These are phyloP conservation scores for Chymomyza fuscimana DNA, from an alignment of 2,888 invertebrate species.

Conservation along the genomic window DNA sequence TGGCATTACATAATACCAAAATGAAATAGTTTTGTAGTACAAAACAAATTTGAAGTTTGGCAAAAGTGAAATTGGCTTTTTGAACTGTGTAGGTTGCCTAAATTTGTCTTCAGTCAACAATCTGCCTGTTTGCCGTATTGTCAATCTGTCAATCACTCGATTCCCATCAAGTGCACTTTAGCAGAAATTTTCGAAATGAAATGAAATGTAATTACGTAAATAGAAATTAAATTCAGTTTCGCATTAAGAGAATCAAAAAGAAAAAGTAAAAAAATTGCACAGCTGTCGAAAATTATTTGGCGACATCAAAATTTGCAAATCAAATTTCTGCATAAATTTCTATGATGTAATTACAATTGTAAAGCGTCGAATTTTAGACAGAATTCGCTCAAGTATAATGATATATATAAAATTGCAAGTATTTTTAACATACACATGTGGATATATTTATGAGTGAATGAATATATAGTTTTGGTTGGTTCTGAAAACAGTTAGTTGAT, in stretches of 20 bases:
- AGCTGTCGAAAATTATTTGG: conserved; percentile 28
- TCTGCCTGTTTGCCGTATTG: neutral
- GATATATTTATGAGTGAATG: too few species aligned
- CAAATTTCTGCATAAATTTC: conserved; percentile 7
- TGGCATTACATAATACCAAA: neutral
- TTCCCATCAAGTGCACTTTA: conserved; percentile 34
- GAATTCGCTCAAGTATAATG: neutral
- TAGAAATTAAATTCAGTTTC: conserved; percentile 23
- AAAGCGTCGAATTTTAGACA: neutral
- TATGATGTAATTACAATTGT: neutral
- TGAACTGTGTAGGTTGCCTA: neutral
- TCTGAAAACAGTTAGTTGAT: too few species aligned
- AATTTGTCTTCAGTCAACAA: neutral
- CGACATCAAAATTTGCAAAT: neutral
- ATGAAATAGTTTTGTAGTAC: neutral
- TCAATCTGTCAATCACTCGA: conserved; percentile 10
- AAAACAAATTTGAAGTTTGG: neutral
- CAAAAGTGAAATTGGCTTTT: neutral
- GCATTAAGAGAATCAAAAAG: conserved; percentile 6
- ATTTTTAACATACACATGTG: neutral
- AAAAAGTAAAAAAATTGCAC: conserved; percentile 2
- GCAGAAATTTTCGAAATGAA: conserved; percentile 32
- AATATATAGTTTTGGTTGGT: too few species aligned
- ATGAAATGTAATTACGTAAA: conserved; percentile 33
- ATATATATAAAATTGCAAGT: neutral